Evolutionary conservation across 2,797 vertebrate genomes (phyloP).

Genomic region (Synaphobranchus kaupii): DNA sequence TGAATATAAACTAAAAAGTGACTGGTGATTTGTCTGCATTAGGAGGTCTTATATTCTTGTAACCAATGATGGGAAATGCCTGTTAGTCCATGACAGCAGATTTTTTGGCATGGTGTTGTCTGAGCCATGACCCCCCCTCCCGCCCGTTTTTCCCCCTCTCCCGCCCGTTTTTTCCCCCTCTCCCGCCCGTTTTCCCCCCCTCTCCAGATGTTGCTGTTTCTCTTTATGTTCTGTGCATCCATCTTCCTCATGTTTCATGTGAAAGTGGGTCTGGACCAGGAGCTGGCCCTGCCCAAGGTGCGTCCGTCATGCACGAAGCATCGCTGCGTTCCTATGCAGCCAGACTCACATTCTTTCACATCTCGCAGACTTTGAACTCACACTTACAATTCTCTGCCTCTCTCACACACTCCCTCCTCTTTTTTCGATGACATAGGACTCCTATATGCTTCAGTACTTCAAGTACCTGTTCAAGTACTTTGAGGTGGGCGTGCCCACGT

Average conservation of each 20-base stretch:
- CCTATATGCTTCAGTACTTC: conserved; percentile 87
- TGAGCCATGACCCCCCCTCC: too few relatives aligned
- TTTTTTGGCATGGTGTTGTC: too few relatives aligned
- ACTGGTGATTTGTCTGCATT: too few relatives aligned
- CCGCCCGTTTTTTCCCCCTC: too few relatives aligned
- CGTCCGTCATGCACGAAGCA: conserved; percentile 38
- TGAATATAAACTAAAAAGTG: too few relatives aligned
- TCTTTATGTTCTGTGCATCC: conserved; percentile 74
- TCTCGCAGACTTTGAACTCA: background rate
- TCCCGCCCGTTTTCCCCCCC: background rate
- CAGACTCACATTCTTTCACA: background rate
- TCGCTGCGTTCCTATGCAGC: background rate
- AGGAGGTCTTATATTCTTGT: too few relatives aligned
- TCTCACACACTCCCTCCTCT: too few relatives aligned
- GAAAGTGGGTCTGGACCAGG: conserved; percentile 87
- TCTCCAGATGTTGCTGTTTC: conserved; percentile 80
- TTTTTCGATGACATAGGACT: conserved; percentile 75
- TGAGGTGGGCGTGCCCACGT: conserved; percentile 88
- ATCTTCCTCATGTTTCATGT: conserved; percentile 79
- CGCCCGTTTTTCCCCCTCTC: background rate
- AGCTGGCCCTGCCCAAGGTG: conserved; percentile 87
- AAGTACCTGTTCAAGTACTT: conserved; percentile 83
- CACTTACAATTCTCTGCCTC: background rate
- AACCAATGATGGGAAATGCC: too few relatives aligned
- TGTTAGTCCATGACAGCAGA: too few relatives aligned